Percentiles rank a stretch among this genome's conserved stretches.
Evolutionary conservation across 2,888 invertebrate genomes (phyloP).

Genomic region (Lasioglossum marginatum): DNA sequence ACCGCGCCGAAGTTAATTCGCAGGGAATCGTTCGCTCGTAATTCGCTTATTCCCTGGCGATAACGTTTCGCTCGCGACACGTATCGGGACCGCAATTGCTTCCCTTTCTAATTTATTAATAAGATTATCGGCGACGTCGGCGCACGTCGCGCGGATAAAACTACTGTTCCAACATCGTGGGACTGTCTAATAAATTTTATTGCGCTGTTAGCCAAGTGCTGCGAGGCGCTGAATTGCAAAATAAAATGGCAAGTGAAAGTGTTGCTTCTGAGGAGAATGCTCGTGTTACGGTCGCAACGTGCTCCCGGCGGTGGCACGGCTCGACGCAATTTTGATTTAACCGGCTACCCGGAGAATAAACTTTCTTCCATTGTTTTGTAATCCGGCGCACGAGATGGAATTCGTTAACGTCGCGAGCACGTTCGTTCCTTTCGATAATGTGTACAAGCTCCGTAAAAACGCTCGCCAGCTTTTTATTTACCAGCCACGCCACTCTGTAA

Average conservation of each 20-base stretch:
- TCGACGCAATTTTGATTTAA: neutral
- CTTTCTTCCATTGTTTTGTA: neutral
- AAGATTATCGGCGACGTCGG: neutral
- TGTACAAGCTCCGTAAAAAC: neutral
- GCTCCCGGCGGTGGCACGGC: neutral
- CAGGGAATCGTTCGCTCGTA: neutral
- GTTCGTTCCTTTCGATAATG: neutral
- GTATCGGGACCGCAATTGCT: neutral
- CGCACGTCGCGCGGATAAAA: neutral
- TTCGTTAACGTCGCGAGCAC: neutral
- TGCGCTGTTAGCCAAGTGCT: neutral
- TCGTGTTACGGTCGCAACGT: neutral
- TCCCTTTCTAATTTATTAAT: conserved; percentile 7
- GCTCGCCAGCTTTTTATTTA: neutral
- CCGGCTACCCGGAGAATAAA: neutral
- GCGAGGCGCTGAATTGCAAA: neutral
- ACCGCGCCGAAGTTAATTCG: neutral
- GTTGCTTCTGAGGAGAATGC: neutral
- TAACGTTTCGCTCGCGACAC: neutral
- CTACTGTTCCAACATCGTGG: neutral
- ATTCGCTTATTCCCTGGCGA: neutral
- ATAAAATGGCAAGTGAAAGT: conserved; percentile 3
- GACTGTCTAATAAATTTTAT: neutral
- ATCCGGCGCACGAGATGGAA: neutral
- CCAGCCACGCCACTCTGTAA: neutral